These are phyloP conservation scores for Orthosia gracilis DNA, from an alignment of 2,888 invertebrate genomes.

Conservation along the genomic window DNA sequence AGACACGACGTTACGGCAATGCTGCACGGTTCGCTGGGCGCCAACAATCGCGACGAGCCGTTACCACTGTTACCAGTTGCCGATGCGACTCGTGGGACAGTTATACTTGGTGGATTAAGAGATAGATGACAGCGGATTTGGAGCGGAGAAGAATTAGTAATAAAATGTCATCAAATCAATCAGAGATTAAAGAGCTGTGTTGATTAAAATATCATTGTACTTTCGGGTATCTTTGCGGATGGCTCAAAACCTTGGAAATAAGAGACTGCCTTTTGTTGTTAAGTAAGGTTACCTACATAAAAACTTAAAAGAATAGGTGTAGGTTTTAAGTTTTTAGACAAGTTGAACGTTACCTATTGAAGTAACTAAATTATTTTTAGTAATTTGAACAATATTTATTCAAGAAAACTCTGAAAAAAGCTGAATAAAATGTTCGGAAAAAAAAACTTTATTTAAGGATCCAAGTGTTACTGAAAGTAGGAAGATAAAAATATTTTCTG, in stretches of 20 bases:
- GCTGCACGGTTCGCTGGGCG: slow-evolving; percentile 71
- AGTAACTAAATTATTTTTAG: too few species aligned
- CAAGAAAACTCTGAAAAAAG: too few species aligned
- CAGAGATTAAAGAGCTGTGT: too few species aligned
- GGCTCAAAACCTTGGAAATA: not conserved
- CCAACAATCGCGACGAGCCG: slow-evolving; percentile 72
- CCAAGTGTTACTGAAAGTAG: too few species aligned
- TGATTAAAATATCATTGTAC: not conserved
- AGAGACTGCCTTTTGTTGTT: not conserved
- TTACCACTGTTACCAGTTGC: slow-evolving; percentile 75
- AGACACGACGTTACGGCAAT: slow-evolving; percentile 67
- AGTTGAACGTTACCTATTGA: not conserved
- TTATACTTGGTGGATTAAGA: slow-evolving; percentile 56
- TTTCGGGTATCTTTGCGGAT: too few species aligned
- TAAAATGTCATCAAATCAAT: not conserved
- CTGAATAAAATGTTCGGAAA: too few species aligned
- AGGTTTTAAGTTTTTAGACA: too few species aligned
- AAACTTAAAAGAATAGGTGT: not conserved
- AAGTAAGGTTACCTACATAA: too few species aligned
- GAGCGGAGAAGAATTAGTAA: slow-evolving; percentile 33
- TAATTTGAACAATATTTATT: too few species aligned
- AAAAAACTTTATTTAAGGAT: too few species aligned
- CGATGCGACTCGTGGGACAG: slow-evolving; percentile 65
- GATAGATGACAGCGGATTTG: slow-evolving; percentile 55
- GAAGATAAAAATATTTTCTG: too few species aligned